These are phyloP conservation scores for Trilocha varians DNA, from an alignment of 2,888 invertebrate species.

Conservation along the genomic window DNA sequence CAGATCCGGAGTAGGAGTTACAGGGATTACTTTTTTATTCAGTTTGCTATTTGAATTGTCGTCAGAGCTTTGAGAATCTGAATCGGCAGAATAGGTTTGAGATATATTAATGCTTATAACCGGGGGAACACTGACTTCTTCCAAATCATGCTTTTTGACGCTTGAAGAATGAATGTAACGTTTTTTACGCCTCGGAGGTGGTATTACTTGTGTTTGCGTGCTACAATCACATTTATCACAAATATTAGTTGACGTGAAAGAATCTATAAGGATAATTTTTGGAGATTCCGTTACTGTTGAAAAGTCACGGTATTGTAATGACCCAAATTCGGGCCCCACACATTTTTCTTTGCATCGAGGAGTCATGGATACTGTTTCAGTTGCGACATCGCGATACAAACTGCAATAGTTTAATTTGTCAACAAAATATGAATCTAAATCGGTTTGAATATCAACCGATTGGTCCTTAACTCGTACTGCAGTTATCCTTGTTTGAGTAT, in stretches of 20 bases:
- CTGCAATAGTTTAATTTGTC: conserved; percentile 37
- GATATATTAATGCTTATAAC: conserved; percentile 75
- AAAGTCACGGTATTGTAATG: conserved; percentile 38
- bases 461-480: conserved; percentile 72
- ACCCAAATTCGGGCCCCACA: conserved; percentile 47
- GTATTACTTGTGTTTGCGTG: conserved; percentile 47
- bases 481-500: conserved; percentile 72
- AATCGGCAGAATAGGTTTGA: conserved; percentile 60
- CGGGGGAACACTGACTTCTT: conserved; percentile 49
- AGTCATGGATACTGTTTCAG: conserved; percentile 58
- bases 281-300: conserved; percentile 46
- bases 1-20: conserved; percentile 68
- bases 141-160: conserved; percentile 3
- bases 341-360: conserved; percentile 63
- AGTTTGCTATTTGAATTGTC: conserved; percentile 52
- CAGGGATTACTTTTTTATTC: conserved; percentile 11
- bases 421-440: conserved; percentile 54
- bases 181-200: conserved; percentile 49
- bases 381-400: conserved; percentile 42
- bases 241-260: conserved; percentile 54
- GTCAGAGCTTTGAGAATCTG: conserved; percentile 62
- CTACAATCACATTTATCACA: conserved; percentile 31
- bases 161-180: conserved; percentile 8
- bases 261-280: conserved; percentile 36
- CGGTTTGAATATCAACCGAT: conserved; percentile 67